A percentile compares a stretch with the other conserved stretches of the same genome.
phyloP scores from a whole-genome alignment of 1,140 invertebrate species.

The Zaprionus davidi region DNA sequence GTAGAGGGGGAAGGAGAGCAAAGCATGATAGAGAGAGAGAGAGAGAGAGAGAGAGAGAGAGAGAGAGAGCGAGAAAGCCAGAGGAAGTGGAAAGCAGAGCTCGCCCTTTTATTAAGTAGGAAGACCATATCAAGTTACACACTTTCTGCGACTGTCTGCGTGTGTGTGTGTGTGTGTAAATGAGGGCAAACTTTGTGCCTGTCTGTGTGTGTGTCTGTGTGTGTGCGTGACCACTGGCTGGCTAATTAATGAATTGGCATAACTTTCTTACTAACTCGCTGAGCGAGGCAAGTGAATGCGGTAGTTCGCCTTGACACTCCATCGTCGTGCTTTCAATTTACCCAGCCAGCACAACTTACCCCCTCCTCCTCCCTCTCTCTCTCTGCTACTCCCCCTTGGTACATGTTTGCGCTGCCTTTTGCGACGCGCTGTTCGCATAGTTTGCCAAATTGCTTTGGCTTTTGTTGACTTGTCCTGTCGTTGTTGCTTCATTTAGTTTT shows the following conservation, averaged over 20 bases:
- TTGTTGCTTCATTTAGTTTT: constrained; percentile 46
- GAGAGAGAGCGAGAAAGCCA: not conserved
- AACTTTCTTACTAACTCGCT: constrained; percentile 65
- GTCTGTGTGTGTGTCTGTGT: constrained; percentile 15
- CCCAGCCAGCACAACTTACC: not conserved
- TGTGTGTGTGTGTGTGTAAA: constrained; percentile 16
- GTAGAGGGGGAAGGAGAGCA: not conserved
- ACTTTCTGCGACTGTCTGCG: constrained; percentile 35
- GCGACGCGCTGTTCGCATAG: constrained; percentile 32
- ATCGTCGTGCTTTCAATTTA: constrained; percentile 47
- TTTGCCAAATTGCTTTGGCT: constrained; percentile 50
- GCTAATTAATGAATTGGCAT: constrained; percentile 82
- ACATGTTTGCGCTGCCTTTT: not conserved
- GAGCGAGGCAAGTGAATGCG: constrained; percentile 5
- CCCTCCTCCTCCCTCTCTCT: not conserved
- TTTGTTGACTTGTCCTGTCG: constrained; percentile 46
- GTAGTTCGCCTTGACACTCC: constrained; percentile 30
- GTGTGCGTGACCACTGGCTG: constrained; percentile 68
- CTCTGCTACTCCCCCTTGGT: not conserved
- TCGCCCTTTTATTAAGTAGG: constrained; percentile 68
- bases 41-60: not conserved
- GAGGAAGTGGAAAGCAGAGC: constrained; percentile 7
- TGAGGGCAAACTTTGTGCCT: not conserved
- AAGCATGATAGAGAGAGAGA: not conserved
- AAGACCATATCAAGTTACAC: constrained; percentile 73